Base-by-base conservation (phyloP, 1,140 invertebrate genomes). In the Anagrus nilaparvatae region DNA sequence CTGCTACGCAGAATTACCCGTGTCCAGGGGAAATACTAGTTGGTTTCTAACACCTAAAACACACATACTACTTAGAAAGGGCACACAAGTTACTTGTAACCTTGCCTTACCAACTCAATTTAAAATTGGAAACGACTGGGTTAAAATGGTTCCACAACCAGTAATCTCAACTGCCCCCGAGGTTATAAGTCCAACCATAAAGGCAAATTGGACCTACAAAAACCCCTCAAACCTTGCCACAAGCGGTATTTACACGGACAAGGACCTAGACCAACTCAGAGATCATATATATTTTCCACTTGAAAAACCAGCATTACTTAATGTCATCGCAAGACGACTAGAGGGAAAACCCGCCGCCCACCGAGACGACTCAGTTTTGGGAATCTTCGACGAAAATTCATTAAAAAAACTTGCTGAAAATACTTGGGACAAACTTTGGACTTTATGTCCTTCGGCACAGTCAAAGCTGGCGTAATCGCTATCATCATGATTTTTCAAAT, bases 121-220 rank as follows among this genome's bases (percentile, higher is more conserved):
- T 14, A 19, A 27, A 3, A 23, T 51, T 9, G 50, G 39, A 2
- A 33, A 39, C 0, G 6, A 18, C 1, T 49, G 47, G 50, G 49
- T 45, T 21, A 41, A 44, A 9, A 34, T 48, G n/a, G 0, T 35
- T 1, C 51, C 48, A 10, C 14, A 16, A 2, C 25, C 40, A 3
- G 20, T 28, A n/a, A n/a, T n/a, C n/a, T n/a, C n/a, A n/a, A n/a
- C n/a, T n/a, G 18, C 16, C 20, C 48, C 35, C 8, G 8, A 32
- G 3, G 12, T 37, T 9, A 28, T 48, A 14, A 16, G 42, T 42
- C 41, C 49, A 9, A 13, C 13, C 8, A 37, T 16, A 3, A 27
- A 40, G 29, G 19, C 46, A 3, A 42, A 38, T 2, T 56, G 51
- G 54, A 29, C 39, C 8, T 56, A 53, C 28, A 41, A 29, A 39